phyloP scores from a whole-genome alignment of 2,888 invertebrate species.

The Cephus nigrinus region DNA sequence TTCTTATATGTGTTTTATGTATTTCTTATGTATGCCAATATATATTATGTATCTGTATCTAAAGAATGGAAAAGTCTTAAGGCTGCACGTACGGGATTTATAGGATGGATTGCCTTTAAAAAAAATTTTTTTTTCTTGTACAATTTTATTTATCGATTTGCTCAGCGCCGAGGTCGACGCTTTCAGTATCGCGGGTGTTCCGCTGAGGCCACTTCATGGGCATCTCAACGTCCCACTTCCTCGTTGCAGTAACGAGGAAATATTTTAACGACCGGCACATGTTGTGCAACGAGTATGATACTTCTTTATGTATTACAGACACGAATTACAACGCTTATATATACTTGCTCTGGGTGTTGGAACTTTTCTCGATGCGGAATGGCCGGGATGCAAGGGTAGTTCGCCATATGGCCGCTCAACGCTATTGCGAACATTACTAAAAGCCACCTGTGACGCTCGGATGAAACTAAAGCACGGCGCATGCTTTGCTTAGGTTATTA shows the following conservation, averaged over 20 bases:
- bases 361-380: neutral
- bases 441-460: neutral
- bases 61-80: slow-evolving; percentile 14
- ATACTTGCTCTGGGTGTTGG: too few relatives aligned
- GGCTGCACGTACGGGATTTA: neutral
- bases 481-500: neutral
- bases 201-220: neutral
- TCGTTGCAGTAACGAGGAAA: slow-evolving; percentile 2
- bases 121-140: neutral
- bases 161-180: neutral
- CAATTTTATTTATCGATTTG: neutral
- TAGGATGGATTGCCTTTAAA: neutral
- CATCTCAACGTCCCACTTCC: slow-evolving; percentile 7
- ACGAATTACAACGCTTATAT: neutral
- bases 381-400: neutral
- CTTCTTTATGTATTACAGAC: neutral
- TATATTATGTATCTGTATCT: slow-evolving; percentile 11
- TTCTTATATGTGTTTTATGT: too few relatives aligned
- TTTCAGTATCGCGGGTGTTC: slow-evolving; percentile 1
- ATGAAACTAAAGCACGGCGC: neutral
- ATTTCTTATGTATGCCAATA: too few relatives aligned
- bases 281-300: slow-evolving; percentile 1
- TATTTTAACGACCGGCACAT: slow-evolving; percentile 3
- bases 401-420: neutral
- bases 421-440: neutral